Base-by-base conservation (phyloP, 2,797 vertebrate species). In the Gymnoscopelus braueri region DNA sequence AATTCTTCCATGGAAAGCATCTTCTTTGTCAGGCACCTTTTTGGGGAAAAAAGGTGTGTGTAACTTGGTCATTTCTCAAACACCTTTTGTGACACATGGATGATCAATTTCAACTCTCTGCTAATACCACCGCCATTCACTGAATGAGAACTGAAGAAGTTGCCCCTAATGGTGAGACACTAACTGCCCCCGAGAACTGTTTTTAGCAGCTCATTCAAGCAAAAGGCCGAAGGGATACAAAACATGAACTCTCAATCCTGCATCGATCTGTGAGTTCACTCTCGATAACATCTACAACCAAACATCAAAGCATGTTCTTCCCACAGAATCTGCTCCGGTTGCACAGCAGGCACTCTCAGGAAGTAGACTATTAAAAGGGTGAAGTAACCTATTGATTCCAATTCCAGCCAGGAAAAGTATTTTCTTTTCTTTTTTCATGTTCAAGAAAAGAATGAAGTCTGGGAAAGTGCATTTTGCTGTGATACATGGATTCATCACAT, bases 261-360 rank as follows among this genome's bases (percentile, higher is more conserved):
- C 0, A 79, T 85, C 13, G 61, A 87, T 86, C 67, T 56, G 62
- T 51, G 32, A 77, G 79, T 71, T 71, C 79, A 79, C 47, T 58
- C 48, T 71, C 80, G 10, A 0, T 66, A 72, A 77, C 72, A 58
- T 66, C 24, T 50, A 69, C 65, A 64, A 23, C 80, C 82, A 76
- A 44, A 69, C 69, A 29, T 66, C 58, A 70, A 80, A 75, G 50
- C 68, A 29, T 63, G 60, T 54, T 69, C 56, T 78, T 73, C 81
- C 66, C 23, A 54, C 32, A 0, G 23, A 65, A 63, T 35, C 52
- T 71, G 70, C 64, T 60, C 66, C 60, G 2, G 15, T 44, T 24
- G 71, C 71, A 65, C 52, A 5, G 75, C 71, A 67, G 68, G 71
- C 66, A 73, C 60, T 79, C 72, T 44, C 8, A 1, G 49, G 82